Conservation (phyloP, 2,888 invertebrate genomes). For the Lithophane semibrunnea region DNA sequence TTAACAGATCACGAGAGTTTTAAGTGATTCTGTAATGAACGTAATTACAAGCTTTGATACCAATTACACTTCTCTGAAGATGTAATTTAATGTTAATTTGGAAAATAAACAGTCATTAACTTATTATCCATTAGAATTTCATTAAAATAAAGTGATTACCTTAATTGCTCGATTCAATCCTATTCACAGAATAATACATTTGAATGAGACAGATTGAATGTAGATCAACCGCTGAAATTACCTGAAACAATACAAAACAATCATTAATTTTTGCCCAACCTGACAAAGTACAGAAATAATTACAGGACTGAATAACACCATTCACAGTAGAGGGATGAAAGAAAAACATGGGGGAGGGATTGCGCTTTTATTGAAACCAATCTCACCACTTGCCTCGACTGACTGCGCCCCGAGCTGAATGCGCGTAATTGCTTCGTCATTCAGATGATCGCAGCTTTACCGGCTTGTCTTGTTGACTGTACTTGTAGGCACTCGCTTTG, state of each 20-base stretch:
- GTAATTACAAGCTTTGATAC: constrained; percentile 43
- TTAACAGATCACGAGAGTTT: constrained; percentile 58
- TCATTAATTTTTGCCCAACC: constrained; percentile 57
- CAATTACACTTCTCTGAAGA: constrained; percentile 36
- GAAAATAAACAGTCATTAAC: constrained; percentile 26
- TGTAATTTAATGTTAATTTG: constrained; percentile 34
- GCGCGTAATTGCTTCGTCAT: constrained; percentile 89
- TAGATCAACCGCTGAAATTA: constrained; percentile 65
- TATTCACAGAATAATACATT: constrained; percentile 5
- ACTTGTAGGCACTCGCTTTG: constrained; percentile 84
- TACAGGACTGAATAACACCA: constrained; percentile 82
- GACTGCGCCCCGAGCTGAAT: constrained; percentile 86
- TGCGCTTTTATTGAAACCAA: constrained; percentile 90
- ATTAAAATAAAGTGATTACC: constrained; percentile 18
- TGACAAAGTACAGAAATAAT: constrained; percentile 62
- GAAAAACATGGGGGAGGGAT: constrained; percentile 89
- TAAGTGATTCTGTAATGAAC: constrained; percentile 58
- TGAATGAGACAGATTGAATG: no score
- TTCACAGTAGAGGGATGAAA: constrained; percentile 88
- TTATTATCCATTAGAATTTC: background rate
- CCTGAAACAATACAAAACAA: constrained; percentile 77
- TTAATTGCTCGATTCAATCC: constrained; percentile 14
- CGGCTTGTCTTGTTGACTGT: constrained; percentile 88
- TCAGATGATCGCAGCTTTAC: constrained; percentile 87
- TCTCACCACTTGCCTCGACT: constrained; percentile 88